Evolutionary conservation across 2,797 vertebrate species (phyloP).

Genomic region (Eutrigla gurnardus): DNA sequence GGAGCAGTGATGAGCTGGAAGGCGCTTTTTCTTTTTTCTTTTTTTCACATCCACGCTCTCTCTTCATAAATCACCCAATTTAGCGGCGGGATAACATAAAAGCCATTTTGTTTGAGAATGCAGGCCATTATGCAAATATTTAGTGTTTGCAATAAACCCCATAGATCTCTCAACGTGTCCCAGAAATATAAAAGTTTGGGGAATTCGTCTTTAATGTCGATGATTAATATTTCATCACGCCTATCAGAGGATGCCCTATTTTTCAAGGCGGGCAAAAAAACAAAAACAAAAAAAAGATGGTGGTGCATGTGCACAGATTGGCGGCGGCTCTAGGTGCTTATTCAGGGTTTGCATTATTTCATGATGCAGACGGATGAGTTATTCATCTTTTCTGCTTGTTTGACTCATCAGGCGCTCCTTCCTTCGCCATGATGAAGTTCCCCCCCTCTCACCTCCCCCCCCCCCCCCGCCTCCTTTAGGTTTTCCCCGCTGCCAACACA

Average conservation of each 20-base stretch:
- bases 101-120: slow-evolving; percentile 78
- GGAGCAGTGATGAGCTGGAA: too few relatives aligned
- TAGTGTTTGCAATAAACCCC: slow-evolving; percentile 78
- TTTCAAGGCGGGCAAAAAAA: slow-evolving; percentile 53
- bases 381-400: slow-evolving; percentile 43
- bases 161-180: slow-evolving; percentile 79
- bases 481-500: slow-evolving; percentile 55
- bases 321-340: slow-evolving; percentile 32
- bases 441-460: slow-evolving; percentile 30
- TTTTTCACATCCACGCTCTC: slow-evolving; percentile 57
- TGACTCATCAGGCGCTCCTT: slow-evolving; percentile 25
- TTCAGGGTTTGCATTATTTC: slow-evolving; percentile 40
- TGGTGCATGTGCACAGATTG: slow-evolving; percentile 37
- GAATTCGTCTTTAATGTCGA: slow-evolving; percentile 80
- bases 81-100: slow-evolving; percentile 70
- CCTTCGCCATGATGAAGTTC: slow-evolving; percentile 56
- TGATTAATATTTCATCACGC: slow-evolving; percentile 82
- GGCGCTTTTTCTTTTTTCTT: too few relatives aligned
- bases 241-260: slow-evolving; percentile 76
- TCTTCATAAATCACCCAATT: slow-evolving; percentile 79
- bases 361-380: slow-evolving; percentile 27
- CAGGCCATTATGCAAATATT: slow-evolving; percentile 82
- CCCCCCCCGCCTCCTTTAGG: slow-evolving; percentile 39
- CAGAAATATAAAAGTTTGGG: slow-evolving; percentile 80
- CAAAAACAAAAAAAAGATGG: slow-evolving; percentile 9